phyloP scores from a whole-genome alignment of 2,113 vertebrate genomes.

The Laticauda laticaudata region DNA sequence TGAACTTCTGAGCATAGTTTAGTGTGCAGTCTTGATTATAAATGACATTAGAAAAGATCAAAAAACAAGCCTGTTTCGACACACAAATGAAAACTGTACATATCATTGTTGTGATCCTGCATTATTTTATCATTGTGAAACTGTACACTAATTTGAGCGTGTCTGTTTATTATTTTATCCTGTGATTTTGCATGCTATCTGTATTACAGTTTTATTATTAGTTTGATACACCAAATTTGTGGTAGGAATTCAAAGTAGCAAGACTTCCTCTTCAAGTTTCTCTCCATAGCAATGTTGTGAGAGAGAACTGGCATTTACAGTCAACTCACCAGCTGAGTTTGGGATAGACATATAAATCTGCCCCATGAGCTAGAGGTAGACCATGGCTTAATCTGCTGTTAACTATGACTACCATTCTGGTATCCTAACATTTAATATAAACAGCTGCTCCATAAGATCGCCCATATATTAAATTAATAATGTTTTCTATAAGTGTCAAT shows the following conservation, averaged over 20 bases:
- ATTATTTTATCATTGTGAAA: background rate
- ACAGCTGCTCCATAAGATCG: background rate
- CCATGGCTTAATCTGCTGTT: background rate
- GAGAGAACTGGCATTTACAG: background rate
- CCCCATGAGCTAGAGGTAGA: background rate
- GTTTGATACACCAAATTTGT: background rate
- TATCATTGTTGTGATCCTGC: background rate
- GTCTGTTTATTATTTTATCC: background rate
- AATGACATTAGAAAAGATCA: background rate
- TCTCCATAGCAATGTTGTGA: background rate
- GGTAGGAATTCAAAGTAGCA: background rate
- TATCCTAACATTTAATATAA: background rate
- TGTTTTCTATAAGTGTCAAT: background rate
- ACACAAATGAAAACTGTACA: background rate
- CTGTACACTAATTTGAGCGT: background rate
- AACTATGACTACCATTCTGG: background rate
- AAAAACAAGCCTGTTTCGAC: background rate
- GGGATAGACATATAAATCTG: background rate
- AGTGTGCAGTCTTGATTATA: background rate
- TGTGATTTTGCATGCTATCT: background rate
- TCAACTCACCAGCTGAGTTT: background rate
- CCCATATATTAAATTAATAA: background rate
- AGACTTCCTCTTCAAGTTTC: background rate
- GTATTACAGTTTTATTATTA: background rate
- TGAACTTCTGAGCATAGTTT: background rate